Percentiles rank a stretch among this genome's conserved stretches.
These are phyloP conservation scores for Silurus glanis DNA, from an alignment of 2,113 vertebrate genomes.

Conservation along the genomic window DNA sequence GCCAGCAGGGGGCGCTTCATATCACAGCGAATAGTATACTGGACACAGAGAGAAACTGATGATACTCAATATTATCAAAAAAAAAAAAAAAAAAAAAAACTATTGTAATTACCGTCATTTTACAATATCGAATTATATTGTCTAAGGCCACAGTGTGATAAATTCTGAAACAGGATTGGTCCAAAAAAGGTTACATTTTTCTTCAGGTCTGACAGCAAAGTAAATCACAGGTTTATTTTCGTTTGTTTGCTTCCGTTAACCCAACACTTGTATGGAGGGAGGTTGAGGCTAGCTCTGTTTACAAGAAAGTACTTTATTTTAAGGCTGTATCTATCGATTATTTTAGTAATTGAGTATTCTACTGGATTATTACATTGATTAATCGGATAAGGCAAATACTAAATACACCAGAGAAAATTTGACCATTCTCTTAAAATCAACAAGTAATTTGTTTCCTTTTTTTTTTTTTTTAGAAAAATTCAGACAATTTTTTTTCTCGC, in stretches of 20 bases:
- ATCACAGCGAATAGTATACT: slow-evolving; percentile 95
- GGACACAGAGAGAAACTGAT: background rate
- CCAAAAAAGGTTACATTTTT: background rate
- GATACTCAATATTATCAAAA: background rate
- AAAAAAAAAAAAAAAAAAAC: background rate
- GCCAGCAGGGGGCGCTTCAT: slow-evolving; percentile 89
- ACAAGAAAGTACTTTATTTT: no score
- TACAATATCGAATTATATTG: background rate
- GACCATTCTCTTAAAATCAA: no score
- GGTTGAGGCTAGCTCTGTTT: no score
- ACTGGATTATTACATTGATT: no score
- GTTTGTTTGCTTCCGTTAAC: background rate
- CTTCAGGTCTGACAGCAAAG: background rate
- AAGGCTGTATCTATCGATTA: no score
- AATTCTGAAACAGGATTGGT: background rate
- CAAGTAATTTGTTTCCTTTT: no score
- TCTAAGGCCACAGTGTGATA: background rate
- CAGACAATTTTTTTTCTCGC: no score
- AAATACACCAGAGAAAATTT: no score
- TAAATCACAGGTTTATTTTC: background rate
- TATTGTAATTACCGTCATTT: background rate
- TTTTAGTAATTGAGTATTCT: no score
- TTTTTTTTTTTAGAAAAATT: no score
- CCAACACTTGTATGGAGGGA: background rate
- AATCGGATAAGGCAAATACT: no score